Conservation (phyloP, 2,888 invertebrate genomes). For the Metopia argyrocephala region DNA sequence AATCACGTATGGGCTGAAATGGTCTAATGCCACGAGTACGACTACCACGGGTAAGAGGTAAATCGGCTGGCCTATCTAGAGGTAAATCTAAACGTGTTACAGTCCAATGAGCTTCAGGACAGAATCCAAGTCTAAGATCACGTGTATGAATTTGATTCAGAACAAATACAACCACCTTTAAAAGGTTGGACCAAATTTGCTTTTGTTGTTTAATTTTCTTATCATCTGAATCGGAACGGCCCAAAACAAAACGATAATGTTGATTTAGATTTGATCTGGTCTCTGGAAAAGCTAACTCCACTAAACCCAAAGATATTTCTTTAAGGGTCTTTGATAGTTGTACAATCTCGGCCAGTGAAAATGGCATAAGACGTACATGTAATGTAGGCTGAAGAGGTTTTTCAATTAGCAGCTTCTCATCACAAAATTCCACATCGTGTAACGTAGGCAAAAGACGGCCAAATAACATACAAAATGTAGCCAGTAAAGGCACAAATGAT, state of each 20-base stretch:
- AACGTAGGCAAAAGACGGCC: slow-evolving; percentile 88
- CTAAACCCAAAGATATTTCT: slow-evolving; percentile 89
- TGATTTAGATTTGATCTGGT: slow-evolving; percentile 82
- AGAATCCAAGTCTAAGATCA: slow-evolving; percentile 89
- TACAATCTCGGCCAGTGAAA: slow-evolving; percentile 86
- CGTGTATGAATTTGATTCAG: slow-evolving; percentile 90
- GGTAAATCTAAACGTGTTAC: slow-evolving; percentile 79
- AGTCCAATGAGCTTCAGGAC: slow-evolving; percentile 86
- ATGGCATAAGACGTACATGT: slow-evolving; percentile 80
- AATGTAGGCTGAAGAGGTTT: slow-evolving; percentile 66
- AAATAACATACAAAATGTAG: slow-evolving; percentile 91
- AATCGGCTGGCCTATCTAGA: slow-evolving; percentile 80
- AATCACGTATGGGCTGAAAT: slow-evolving; percentile 80
- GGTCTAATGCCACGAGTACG: slow-evolving; percentile 79
- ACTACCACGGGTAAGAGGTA: slow-evolving; percentile 80
- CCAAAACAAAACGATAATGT: slow-evolving; percentile 81
- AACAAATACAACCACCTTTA: slow-evolving; percentile 85
- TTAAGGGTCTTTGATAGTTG: slow-evolving; percentile 86
- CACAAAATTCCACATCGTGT: slow-evolving; percentile 91
- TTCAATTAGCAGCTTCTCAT: slow-evolving; percentile 75
- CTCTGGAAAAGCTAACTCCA: slow-evolving; percentile 92
- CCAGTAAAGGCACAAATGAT: slow-evolving; percentile 86
- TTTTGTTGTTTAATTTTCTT: slow-evolving; percentile 78
- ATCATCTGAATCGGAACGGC: slow-evolving; percentile 75
- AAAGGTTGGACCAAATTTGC: slow-evolving; percentile 87